Percentiles rank a stretch among this genome's conserved stretches.
Evolutionary conservation across 1,140 invertebrate genomes (phyloP).

Genomic region (Heliconius hermathena): DNA sequence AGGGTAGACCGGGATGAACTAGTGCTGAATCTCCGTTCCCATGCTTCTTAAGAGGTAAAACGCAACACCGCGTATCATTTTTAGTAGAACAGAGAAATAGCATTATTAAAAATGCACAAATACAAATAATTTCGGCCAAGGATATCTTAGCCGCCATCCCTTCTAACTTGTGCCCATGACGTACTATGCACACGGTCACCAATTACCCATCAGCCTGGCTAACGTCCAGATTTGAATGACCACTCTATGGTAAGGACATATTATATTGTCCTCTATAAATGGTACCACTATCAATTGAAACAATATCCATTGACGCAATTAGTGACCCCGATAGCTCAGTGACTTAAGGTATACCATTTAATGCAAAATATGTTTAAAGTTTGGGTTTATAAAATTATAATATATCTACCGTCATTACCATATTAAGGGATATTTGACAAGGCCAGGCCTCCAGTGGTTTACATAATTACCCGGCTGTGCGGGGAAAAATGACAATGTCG

Average conservation of each 20-base stretch:
- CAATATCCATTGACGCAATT: slow-evolving; percentile 20
- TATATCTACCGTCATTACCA: no score
- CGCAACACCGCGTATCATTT: no score
- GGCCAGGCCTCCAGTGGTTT: no score
- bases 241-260: slow-evolving; percentile 25
- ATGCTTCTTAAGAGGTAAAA: no score
- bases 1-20: no score
- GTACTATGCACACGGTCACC: background rate
- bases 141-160: background rate
- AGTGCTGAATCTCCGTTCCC: no score
- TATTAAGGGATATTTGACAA: no score
- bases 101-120: no score
- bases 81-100: no score
- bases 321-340: slow-evolving; percentile 1
- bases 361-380: background rate
- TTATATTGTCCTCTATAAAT: slow-evolving; percentile 38
- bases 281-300: slow-evolving; percentile 26
- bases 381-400: background rate
- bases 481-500: no score
- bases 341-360: background rate
- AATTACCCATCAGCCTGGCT: slow-evolving; percentile 27
- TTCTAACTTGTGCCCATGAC: background rate
- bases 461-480: no score
- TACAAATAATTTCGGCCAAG: no score
- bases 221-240: slow-evolving; percentile 36